Evolutionary conservation across 2,797 vertebrate genomes (phyloP).

Genomic region (Dermochelys coriacea): DNA sequence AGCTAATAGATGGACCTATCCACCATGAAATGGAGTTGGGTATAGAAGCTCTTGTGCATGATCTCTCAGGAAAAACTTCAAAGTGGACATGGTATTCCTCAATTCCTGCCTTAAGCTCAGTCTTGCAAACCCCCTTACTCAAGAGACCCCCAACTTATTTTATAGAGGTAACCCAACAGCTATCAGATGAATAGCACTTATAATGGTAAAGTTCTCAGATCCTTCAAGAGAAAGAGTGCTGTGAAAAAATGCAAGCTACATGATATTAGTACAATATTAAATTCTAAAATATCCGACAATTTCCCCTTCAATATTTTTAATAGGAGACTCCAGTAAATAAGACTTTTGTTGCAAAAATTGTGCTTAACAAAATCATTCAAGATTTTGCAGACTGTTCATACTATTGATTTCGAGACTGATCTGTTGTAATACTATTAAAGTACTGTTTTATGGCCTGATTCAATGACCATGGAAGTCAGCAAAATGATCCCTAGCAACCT

Average conservation of each 20-base stretch:
- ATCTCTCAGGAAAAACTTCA: neutral
- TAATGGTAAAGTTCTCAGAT: neutral
- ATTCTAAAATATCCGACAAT: neutral
- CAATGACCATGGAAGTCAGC: neutral
- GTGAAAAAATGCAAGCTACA: neutral
- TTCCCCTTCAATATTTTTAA: neutral
- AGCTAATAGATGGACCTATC: neutral
- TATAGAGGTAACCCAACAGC: neutral
- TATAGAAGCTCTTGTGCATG: accelerated
- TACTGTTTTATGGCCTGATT: neutral
- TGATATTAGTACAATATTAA: neutral
- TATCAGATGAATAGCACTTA: neutral
- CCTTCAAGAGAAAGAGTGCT: neutral
- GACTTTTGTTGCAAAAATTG: neutral
- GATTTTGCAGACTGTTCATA: neutral
- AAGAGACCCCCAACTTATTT: neutral
- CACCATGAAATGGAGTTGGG: neutral
- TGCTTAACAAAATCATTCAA: neutral
- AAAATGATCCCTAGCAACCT: neutral
- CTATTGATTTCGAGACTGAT: neutral
- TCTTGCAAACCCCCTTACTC: neutral
- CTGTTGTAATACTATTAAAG: neutral
- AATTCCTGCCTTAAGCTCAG: neutral
- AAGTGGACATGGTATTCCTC: neutral
- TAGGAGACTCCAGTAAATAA: neutral